Base-by-base conservation (phyloP, 92 coral and sea anemone genomes). In the Chrysogorgia sp. region DNA sequence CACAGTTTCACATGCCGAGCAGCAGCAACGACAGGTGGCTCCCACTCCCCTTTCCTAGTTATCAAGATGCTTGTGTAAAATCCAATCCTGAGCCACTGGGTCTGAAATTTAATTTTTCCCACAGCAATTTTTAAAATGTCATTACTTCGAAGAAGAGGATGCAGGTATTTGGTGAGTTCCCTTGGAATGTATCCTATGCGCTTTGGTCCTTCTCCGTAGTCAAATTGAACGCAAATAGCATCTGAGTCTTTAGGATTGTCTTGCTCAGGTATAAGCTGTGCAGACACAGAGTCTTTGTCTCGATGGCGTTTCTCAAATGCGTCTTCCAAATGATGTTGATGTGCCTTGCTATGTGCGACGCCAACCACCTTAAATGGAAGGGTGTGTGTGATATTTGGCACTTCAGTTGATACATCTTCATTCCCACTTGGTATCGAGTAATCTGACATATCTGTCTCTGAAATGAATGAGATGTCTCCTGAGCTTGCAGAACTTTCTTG, bases 341-440 rank as follows among this genome's bases (percentile, higher is more conserved):
- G 26, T 10, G 45, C 43, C 58, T 41, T 81, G 24, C 31, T 82
- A 43, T 86, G 90, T 24, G 83, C 76, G 24, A 76, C 90, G 2
- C 90, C 86, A 59, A 85, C 58, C 20, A 83, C 81, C 49, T 85
- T 85, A 50, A 85, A 85, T 10, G 82, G 86, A 34, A 85, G 43
- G 24, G 57, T 85, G 41, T 85, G 47, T 24, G 84, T 66, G 6
- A 79, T 79, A 19, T 6, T 8, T 22, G 83, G 83, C 15, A 64
- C 17, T 19, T 34, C 40, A 52, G 65, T 56, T 9, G 22, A 31
- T 33, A 65, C 80, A 56, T 34, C 67, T 53, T 56, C 77, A 20
- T 34, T 53, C 37, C 40, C 29, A 31, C 34, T 24, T 10, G 1
- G n/a, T 17, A 45, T 67, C 22, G 29, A 31, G 15, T 67, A 20